Conservation (phyloP, 1,140 invertebrate species). For the Bombus fervidus region DNA sequence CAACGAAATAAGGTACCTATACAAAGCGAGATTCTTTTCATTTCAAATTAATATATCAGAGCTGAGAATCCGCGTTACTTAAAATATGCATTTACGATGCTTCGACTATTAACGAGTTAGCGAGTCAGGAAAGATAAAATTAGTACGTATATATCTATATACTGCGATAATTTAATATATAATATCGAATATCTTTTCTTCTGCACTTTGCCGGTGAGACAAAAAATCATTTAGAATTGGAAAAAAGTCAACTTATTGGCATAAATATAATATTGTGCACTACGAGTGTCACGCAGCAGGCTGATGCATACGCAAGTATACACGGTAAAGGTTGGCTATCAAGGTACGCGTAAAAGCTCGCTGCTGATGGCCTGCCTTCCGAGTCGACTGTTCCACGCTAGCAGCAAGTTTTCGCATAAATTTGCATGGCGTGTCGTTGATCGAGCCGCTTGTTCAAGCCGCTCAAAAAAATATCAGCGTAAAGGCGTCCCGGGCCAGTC, state of each 20-base stretch:
- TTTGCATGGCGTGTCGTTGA: slow-evolving; percentile 51
- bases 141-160: too few species aligned
- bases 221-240: background rate
- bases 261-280: background rate
- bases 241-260: background rate
- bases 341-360: slow-evolving; percentile 20
- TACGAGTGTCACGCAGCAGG: background rate
- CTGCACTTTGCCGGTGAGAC: too few species aligned
- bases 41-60: background rate
- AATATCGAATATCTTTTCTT: background rate
- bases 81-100: too few species aligned
- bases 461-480: slow-evolving; percentile 26
- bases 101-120: too few species aligned
- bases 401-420: slow-evolving; percentile 49
- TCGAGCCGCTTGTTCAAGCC: slow-evolving; percentile 4
- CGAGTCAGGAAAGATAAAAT: background rate
- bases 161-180: too few species aligned
- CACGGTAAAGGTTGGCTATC: background rate
- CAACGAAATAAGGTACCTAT: too few species aligned
- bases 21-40: too few species aligned
- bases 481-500: slow-evolving; percentile 43
- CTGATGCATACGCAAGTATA: background rate
- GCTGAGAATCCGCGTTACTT: too few species aligned
- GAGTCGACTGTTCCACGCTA: slow-evolving; percentile 21
- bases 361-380: slow-evolving; percentile 46